These are phyloP conservation scores for Anoplophora glabripennis DNA, from an alignment of 1,140 invertebrate genomes.

Conservation along the genomic window DNA sequence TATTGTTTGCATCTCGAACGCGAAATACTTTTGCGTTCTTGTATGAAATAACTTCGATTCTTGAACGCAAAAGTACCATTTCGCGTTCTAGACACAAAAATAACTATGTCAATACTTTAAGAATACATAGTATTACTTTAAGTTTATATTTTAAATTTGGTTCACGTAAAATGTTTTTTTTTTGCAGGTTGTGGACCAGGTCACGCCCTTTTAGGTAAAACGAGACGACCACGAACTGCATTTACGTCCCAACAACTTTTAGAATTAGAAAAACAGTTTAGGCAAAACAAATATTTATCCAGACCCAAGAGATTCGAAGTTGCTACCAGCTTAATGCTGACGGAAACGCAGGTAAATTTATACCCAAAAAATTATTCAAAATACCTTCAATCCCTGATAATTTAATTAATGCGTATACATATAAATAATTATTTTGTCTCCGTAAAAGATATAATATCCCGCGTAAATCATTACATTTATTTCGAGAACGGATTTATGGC, in stretches of 20 bases:
- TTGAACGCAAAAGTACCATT: too few relatives aligned
- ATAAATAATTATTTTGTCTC: too few relatives aligned
- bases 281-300: conserved; percentile 98
- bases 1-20: too few relatives aligned
- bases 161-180: conserved; percentile 17
- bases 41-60: too few relatives aligned
- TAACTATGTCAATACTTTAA: too few relatives aligned
- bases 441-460: too few relatives aligned
- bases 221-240: conserved; percentile 90
- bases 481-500: background rate
- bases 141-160: background rate
- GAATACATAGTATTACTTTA: background rate
- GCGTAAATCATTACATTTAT: background rate
- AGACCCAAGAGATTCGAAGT: conserved; percentile 98
- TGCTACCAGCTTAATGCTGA: conserved; percentile 94
- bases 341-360: conserved; percentile 91
- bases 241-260: conserved; percentile 97
- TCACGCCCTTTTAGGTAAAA: conserved; percentile 89
- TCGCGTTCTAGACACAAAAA: too few relatives aligned
- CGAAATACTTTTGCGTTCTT: too few relatives aligned
- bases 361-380: too few relatives aligned
- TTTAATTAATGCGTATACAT: too few relatives aligned
- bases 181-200: conserved; percentile 46
- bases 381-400: too few relatives aligned
- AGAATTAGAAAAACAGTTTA: conserved; percentile 97